Conservation (phyloP, 2,113 vertebrate genomes). For the Epinephelus cyanopodus region DNA sequence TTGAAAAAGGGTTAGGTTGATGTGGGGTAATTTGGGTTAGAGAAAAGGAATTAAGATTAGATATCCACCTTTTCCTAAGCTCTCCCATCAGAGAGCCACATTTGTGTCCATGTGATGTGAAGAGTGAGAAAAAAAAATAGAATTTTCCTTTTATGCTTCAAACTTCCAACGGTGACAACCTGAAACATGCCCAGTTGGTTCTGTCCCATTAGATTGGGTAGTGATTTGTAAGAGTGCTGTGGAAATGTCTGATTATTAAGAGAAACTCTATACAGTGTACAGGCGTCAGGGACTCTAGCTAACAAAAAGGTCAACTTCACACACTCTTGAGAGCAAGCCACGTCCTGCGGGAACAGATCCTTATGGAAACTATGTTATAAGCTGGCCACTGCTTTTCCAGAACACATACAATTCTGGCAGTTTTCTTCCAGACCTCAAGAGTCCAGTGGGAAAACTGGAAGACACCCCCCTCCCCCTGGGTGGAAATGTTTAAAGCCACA, state of each 20-base stretch:
- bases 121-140: constrained; percentile 59
- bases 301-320: constrained; percentile 72
- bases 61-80: constrained; percentile 81
- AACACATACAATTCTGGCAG: constrained; percentile 52
- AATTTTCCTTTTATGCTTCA: constrained; percentile 68
- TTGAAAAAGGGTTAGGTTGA: constrained; percentile 88
- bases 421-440: constrained; percentile 69
- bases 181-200: constrained; percentile 78
- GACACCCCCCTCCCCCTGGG: constrained; percentile 52
- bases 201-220: constrained; percentile 69
- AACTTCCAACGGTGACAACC: constrained; percentile 83
- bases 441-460: constrained; percentile 74
- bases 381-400: constrained; percentile 58
- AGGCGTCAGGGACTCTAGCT: constrained; percentile 74
- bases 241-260: constrained; percentile 80
- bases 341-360: constrained; percentile 76
- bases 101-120: constrained; percentile 70
- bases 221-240: constrained; percentile 74
- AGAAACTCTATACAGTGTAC: constrained; percentile 71
- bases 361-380: constrained; percentile 73
- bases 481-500: constrained; percentile 65
- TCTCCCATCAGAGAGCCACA: constrained; percentile 77
- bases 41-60: constrained; percentile 87
- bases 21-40: constrained; percentile 89
- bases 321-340: constrained; percentile 70